Base-by-base conservation (phyloP, 2,797 vertebrate species). In the Oreortyx pictus region DNA sequence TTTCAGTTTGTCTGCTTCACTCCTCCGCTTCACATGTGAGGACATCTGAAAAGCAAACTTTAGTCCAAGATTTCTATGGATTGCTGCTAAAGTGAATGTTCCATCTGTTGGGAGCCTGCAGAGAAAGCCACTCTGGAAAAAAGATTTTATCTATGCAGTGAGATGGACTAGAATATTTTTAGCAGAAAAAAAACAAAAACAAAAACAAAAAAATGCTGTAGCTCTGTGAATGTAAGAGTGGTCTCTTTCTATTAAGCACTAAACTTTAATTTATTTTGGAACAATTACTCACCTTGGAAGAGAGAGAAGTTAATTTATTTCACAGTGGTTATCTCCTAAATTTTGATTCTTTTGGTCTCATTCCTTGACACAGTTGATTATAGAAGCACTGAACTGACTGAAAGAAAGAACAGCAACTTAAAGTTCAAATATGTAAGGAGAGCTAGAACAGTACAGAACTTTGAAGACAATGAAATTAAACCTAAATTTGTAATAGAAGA, bases 401-500 rank as follows among this genome's bases (percentile, higher is more conserved):
- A 52, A 52, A 87, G 73, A 90, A 85, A 82, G 65, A 93, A 90
- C 4, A 82, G 73, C 46, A 94, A 56, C 79, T 83, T 80, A 43
- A 93, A 95, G 84, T 82, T 96, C 86, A 90, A 90, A 90, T 89
- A 91, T 94, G 56, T 52, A 89, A 29, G 39, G 82, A 96, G 72
- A 92, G 82, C 84, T 92, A 77, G 92, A 92, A 90, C 79, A 90
- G 84, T 50, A 75, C 0, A 19, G 70, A 95, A 94, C 93, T 94
- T 95, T 90, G 92, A 94, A 96, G 92, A 94, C 93, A 95, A 94
- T 67, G 66, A 94, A 95, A 94, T 95, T 89, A 95, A 95, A 86
- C 66, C 79, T 92, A 95, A 86, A 95, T 95, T 95, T 96, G 82
- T 94, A 96, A 94, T 83, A 91, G 86, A 89, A 95, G 90, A 90